Evolutionary conservation across 53 echinoderm and acorn worm species (phyloP).

Genomic region (Henricia sp.): DNA sequence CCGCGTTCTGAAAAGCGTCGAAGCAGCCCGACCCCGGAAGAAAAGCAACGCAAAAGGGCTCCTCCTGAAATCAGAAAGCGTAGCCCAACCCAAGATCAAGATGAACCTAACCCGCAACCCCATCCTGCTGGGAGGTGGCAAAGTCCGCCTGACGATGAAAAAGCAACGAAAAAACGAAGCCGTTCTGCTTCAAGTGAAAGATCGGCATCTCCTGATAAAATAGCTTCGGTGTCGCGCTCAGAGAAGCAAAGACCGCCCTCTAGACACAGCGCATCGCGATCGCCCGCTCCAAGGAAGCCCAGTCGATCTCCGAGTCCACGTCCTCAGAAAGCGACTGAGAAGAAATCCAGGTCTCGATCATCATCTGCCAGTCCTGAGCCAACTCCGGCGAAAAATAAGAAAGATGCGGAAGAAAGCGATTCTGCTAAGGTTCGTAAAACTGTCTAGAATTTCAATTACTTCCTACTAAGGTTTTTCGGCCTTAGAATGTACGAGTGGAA

Average conservation of each 20-base stretch:
- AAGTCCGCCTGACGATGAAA: neutral
- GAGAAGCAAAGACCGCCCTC: slow-evolving; percentile 18
- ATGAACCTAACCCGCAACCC: neutral
- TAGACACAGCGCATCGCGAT: slow-evolving; percentile 15
- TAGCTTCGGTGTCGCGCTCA: neutral
- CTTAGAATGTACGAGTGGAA: too few relatives aligned
- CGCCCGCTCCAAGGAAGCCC: slow-evolving; percentile 48
- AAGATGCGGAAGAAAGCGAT: slow-evolving; percentile 50
- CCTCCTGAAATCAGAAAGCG: neutral
- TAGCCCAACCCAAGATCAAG: slow-evolving; percentile 25
- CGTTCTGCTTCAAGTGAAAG: slow-evolving; percentile 1
- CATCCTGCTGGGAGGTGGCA: slow-evolving; percentile 52
- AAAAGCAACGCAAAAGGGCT: slow-evolving; percentile 26
- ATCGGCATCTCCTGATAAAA: slow-evolving; percentile 53
- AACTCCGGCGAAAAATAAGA: slow-evolving; percentile 57
- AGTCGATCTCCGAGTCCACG: slow-evolving; percentile 48
- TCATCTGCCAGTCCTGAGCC: slow-evolving; percentile 60
- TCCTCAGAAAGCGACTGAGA: slow-evolving; percentile 39
- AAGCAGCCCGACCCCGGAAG: slow-evolving; percentile 35
- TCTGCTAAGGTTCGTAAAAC: slow-evolving; percentile 73
- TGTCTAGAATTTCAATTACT: too few relatives aligned
- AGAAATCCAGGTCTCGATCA: slow-evolving; percentile 58
- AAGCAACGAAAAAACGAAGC: slow-evolving; percentile 9
- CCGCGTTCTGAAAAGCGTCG: slow-evolving; percentile 51
- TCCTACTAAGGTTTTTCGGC: too few relatives aligned